Evolutionary conservation across 2,797 vertebrate genomes (phyloP), one percentile per base, ranked within the genome.

Genomic region (Brachyrhaphis roseni): DNA sequence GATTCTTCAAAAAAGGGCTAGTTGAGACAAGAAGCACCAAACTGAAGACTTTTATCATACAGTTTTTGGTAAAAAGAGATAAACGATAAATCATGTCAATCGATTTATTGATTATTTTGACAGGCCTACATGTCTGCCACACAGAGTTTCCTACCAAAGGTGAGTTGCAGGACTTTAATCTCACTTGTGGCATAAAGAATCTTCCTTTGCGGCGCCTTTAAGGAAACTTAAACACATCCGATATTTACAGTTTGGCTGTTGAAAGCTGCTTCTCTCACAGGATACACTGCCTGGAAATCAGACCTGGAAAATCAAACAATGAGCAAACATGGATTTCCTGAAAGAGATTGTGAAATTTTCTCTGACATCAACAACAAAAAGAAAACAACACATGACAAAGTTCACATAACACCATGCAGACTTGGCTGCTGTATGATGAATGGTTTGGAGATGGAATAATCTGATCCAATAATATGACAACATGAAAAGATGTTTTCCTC

Each of bases 311-410:
- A 71, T 10, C 5, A 1, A 85, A 86, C 80, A 86, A 88, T 76
- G 82, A 88, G 76, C 76, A 88, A 87, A 85, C 80, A 73, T 31
- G 77, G 78, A 89, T 55, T 45, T 91, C 78, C 78, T 77, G 85
- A 53, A 83, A 78, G 73, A 6, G 31, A 28, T 1, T 20, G 18
- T 20, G 8, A 59, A 70, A 55, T 78, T 79, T 55, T 82, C 84
- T 76, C 72, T 5, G 4, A 57, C 16, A 78, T 78, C 16, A 8
- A 45, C 41, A 28, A 43, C 4, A 43, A 78, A 64, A 82, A 78
- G 71, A 81, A 66, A 39, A 20, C 34, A 70, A 16, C 70, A 39
- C 12, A 71, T 36, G 45, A 59, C n/a, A 72, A 78, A 46, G 73
- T 18, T 74, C 49, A 62, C 12, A 31, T 15, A 49, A 28, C 31